Evolutionary conservation across 1,140 invertebrate genomes (phyloP), one percentile per base, ranked within the genome.

Genomic region (Leptoteleia sp.): DNA sequence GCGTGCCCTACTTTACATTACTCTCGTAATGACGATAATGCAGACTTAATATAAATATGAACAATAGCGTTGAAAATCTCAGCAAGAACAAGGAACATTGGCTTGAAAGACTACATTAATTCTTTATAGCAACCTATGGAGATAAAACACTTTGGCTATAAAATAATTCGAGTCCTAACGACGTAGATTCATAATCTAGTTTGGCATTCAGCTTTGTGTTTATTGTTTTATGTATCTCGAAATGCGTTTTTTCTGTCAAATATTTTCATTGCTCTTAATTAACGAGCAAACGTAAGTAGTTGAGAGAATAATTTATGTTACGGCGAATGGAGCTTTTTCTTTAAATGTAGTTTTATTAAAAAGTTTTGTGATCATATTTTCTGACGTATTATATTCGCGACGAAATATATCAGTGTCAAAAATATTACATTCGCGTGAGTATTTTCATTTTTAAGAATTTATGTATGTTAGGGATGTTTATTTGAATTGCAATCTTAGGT

Each of bases 1-100:
- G 54, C 48, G 54, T 76, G 62, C 50, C 38, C 72, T 76, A 76
- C 45, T 61, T 76, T 59, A 59, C 59, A 55, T 59, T 54, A 17
- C 42, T 65, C 50, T 37, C 27, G 9, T 57, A 75, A 75, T 59
- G 52, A 59, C 61, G 22, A 31, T 62, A 75, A 59, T 65, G 59
- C 45, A 35, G 45, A 65, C 43, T 57, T 57, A 50, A 65, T 75
- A 75, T 52, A 65, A 57, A 55, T 50, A 57, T 33, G 48, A 67
- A 73, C 59, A 73, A 65, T 59, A 42, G 54, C 45, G 37, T n/a
- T 67, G 47, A 42, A 64, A 62, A 57, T 25, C 29, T 43, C 31
- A 27, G 35, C 16, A 50, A 40, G 50, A 59, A 52, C 35, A 61
- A 31, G 35, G 22, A 47, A 59, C 54, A 59, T 40, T 59, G 54